Evolutionary conservation across 2,888 invertebrate species (phyloP).

Genomic region (Lasioglossum zephyrum): DNA sequence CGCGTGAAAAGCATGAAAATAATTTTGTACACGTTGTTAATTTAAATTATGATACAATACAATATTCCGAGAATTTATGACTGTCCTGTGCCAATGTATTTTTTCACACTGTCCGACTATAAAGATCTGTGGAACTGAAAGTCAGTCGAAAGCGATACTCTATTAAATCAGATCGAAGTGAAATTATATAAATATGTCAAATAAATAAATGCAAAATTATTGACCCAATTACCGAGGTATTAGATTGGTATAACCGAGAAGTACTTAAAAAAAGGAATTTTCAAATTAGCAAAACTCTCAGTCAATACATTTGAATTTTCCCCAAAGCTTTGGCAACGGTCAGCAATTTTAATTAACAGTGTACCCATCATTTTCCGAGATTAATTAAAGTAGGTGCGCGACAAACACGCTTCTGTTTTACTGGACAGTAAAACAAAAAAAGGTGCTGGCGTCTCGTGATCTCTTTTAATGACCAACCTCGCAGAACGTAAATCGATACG

Average conservation of each 20-base stretch:
- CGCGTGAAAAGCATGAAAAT: neutral
- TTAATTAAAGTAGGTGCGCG: conserved; percentile 4
- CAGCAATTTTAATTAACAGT: neutral
- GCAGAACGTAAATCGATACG: conserved; percentile 43
- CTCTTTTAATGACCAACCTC: conserved; percentile 37
- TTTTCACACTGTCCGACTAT: neutral
- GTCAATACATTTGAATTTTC: neutral
- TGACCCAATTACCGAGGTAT: neutral
- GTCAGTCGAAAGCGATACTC: neutral
- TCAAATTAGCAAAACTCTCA: neutral
- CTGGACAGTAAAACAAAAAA: neutral
- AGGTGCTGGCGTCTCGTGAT: neutral
- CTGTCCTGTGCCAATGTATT: neutral
- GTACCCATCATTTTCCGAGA: conserved; percentile 2
- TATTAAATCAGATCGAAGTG: neutral
- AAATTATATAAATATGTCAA: neutral
- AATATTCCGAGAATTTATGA: neutral
- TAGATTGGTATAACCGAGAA: neutral
- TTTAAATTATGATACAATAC: neutral
- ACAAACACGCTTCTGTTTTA: conserved; percentile 36
- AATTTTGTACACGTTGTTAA: neutral
- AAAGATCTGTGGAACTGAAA: neutral
- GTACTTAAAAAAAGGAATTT: neutral
- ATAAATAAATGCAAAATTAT: neutral
- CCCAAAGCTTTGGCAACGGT: neutral